Evolutionary conservation across 2,113 vertebrate genomes (phyloP).

Genomic region (Rhinolophus ferrumequinum): DNA sequence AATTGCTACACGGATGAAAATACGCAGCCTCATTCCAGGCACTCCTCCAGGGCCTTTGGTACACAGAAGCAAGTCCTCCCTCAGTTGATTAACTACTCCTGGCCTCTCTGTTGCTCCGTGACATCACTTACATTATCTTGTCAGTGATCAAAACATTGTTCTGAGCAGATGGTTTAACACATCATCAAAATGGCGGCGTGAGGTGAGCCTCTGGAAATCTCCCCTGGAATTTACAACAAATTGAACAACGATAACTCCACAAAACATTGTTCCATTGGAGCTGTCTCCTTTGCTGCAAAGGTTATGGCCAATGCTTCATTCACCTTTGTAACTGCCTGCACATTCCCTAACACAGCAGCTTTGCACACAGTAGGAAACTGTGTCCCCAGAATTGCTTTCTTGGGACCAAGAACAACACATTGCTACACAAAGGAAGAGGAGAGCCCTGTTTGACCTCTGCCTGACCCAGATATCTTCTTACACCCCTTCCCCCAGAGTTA

Average conservation of each 20-base stretch:
- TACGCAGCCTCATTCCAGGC: neutral
- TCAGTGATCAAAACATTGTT: neutral
- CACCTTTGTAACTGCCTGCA: neutral
- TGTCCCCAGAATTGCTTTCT: neutral
- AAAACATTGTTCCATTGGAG: neutral
- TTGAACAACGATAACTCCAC: too few relatives aligned
- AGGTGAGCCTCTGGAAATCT: too few relatives aligned
- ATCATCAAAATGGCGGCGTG: too few relatives aligned
- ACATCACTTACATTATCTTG: neutral
- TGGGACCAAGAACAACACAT: neutral
- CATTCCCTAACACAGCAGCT: neutral
- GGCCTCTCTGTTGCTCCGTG: neutral
- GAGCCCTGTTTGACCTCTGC: neutral
- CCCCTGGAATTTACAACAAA: too few relatives aligned
- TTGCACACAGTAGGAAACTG: neutral
- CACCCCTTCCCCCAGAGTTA: neutral
- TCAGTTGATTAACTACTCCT: neutral
- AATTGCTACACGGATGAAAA: neutral
- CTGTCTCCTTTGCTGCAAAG: neutral
- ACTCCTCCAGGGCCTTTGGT: neutral
- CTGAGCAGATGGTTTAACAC: too few relatives aligned
- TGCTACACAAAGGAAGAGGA: neutral
- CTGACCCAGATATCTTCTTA: neutral
- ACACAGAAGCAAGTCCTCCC: neutral
- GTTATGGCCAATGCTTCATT: neutral